Evolutionary conservation across 2,113 vertebrate genomes (phyloP).

Genomic region (Tetrax tetrax): DNA sequence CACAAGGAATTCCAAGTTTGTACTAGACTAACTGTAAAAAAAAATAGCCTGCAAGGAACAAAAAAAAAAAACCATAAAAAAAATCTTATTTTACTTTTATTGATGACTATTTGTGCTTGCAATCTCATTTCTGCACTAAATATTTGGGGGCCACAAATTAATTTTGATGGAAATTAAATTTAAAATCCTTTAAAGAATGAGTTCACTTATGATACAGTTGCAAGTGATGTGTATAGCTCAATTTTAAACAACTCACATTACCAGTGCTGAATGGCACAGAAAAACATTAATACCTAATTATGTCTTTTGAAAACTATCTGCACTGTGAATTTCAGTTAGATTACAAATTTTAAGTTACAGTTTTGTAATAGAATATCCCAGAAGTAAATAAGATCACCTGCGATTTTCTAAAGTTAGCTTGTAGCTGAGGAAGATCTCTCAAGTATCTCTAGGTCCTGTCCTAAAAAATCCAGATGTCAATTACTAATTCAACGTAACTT

Average conservation of each 20-base stretch:
- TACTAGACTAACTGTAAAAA: neutral
- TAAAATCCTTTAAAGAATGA: neutral
- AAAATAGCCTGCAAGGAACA: neutral
- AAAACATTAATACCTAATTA: neutral
- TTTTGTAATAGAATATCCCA: neutral
- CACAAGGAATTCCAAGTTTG: neutral
- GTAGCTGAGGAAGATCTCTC: neutral
- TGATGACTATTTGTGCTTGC: neutral
- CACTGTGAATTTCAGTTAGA: neutral
- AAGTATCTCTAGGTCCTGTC: neutral
- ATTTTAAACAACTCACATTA: neutral
- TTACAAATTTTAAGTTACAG: neutral
- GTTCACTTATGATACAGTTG: neutral
- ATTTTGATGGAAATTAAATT: neutral
- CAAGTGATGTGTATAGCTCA: neutral
- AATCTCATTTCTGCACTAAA: neutral
- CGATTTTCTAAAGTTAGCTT: neutral
- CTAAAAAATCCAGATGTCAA: neutral
- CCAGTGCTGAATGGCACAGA: neutral
- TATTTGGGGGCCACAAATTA: neutral
- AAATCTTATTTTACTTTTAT: neutral
- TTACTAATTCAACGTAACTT: neutral
- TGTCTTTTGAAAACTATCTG: neutral
- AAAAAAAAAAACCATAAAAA: neutral
- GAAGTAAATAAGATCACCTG: neutral